phyloP scores from a whole-genome alignment of 2,888 invertebrate genomes.

The Arenicola marina region DNA sequence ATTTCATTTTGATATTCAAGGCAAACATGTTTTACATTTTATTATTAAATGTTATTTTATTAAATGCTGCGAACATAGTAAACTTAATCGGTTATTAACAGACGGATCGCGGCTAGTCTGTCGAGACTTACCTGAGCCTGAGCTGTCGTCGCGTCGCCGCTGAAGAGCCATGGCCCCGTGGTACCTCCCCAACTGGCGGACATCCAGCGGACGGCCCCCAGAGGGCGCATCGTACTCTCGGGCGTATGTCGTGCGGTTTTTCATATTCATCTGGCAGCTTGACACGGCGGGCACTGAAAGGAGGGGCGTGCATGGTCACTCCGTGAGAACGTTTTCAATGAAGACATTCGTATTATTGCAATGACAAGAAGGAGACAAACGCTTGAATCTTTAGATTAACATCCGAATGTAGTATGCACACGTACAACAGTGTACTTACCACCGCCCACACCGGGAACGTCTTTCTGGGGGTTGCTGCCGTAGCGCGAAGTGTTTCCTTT shows the following conservation, averaged over 20 bases:
- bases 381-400: background rate
- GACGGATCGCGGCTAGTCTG: too few relatives aligned
- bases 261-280: constrained; percentile 40
- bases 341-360: background rate
- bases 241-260: constrained; percentile 48
- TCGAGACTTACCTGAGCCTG: too few relatives aligned
- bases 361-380: too few relatives aligned
- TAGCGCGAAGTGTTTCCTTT: constrained; percentile 43
- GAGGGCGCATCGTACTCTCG: constrained; percentile 47
- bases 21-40: too few relatives aligned
- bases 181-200: constrained; percentile 41
- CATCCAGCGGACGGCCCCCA: constrained; percentile 38
- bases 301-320: too few relatives aligned
- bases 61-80: too few relatives aligned
- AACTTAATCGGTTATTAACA: too few relatives aligned
- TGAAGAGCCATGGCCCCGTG: constrained; percentile 39
- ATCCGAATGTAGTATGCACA: background rate
- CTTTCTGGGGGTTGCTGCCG: constrained; percentile 47
- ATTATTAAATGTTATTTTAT: too few relatives aligned
- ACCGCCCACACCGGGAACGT: constrained; percentile 40
- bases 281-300: constrained; percentile 26
- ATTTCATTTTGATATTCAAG: too few relatives aligned
- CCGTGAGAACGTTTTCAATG: background rate
- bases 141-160: too few relatives aligned
- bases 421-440: constrained; percentile 36